Evolutionary conservation across 2,888 invertebrate genomes (phyloP).

Genomic region (Leucania comma): DNA sequence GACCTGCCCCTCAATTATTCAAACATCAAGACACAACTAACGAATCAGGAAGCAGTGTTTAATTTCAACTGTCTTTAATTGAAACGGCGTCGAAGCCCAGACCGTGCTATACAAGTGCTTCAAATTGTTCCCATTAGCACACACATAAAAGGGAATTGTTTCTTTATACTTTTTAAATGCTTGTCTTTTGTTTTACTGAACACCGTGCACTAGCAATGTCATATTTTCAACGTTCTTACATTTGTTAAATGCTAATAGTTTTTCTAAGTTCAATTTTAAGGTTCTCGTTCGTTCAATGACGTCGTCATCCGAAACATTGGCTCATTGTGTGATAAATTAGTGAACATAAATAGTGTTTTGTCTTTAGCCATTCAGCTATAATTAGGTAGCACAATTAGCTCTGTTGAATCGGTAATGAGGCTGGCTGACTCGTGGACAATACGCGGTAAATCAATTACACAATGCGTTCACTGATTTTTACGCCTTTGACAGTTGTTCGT

Average conservation of each 20-base stretch:
- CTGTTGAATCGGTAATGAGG: conserved; percentile 88
- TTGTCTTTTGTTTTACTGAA: conserved; percentile 79
- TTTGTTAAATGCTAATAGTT: conserved; percentile 82
- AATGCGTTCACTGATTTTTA: conserved; percentile 77
- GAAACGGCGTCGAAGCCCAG: conserved; percentile 60
- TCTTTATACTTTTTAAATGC: conserved; percentile 81
- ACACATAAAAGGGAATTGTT: conserved; percentile 87
- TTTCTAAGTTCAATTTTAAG: conserved; percentile 86
- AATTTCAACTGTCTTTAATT: conserved; percentile 67
- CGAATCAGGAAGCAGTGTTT: conserved; percentile 56
- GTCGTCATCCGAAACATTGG: conserved; percentile 84
- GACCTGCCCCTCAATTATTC: conserved; percentile 59
- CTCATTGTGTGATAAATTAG: conserved; percentile 88
- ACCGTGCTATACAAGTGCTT: conserved; percentile 47
- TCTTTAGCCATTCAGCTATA: conserved; percentile 86
- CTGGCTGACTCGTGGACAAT: conserved; percentile 81
- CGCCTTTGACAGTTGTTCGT: conserved; percentile 71
- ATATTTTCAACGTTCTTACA: conserved; percentile 76
- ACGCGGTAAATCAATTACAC: conserved; percentile 86
- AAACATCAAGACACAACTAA: conserved; percentile 54
- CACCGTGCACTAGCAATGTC: conserved; percentile 80
- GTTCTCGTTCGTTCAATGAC: conserved; percentile 73
- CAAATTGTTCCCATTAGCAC: conserved; percentile 76
- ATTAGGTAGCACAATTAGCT: conserved; percentile 90
- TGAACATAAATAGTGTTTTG: conserved; percentile 90